Percentiles rank a stretch among this genome's conserved stretches.
These are phyloP conservation scores for Aplocera efformata DNA, from an alignment of 2,888 invertebrate species.

Conservation along the genomic window DNA sequence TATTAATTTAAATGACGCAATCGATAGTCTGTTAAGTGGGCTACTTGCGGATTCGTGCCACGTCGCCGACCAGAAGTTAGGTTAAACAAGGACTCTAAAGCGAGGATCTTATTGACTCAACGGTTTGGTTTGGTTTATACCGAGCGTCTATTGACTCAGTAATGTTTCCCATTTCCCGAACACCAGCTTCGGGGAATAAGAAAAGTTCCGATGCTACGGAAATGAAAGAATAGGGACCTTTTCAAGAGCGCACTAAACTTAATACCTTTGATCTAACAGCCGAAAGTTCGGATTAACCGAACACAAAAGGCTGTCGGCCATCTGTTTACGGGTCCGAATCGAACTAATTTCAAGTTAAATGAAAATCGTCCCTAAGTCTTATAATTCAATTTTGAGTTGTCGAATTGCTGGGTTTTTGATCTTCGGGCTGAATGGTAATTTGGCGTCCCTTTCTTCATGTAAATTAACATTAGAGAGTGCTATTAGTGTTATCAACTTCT, in stretches of 20 bases:
- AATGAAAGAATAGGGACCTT: constrained; percentile 67
- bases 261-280: constrained; percentile 72
- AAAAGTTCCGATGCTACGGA: constrained; percentile 67
- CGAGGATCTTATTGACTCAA: constrained; percentile 66
- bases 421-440: constrained; percentile 28
- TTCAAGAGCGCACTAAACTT: constrained; percentile 63
- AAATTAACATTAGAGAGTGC: constrained; percentile 30
- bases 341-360: constrained; percentile 72
- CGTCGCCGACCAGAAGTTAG: constrained; percentile 56
- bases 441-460: constrained; percentile 29
- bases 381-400: constrained; percentile 65
- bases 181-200: constrained; percentile 69
- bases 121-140: constrained; percentile 54
- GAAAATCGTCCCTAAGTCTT: constrained; percentile 60
- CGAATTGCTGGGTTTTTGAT: constrained; percentile 35
- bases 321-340: constrained; percentile 56
- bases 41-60: constrained; percentile 50
- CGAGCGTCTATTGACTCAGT: constrained; percentile 70
- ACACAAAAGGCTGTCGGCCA: constrained; percentile 66
- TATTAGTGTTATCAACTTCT: constrained; percentile 35
- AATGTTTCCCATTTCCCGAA: constrained; percentile 76
- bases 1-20: constrained; percentile 51
- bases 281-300: constrained; percentile 68
- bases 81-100: constrained; percentile 61
- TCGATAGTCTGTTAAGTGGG: constrained; percentile 39